These are phyloP conservation scores for Empis livida DNA, from an alignment of 2,888 invertebrate species.

Conservation along the genomic window DNA sequence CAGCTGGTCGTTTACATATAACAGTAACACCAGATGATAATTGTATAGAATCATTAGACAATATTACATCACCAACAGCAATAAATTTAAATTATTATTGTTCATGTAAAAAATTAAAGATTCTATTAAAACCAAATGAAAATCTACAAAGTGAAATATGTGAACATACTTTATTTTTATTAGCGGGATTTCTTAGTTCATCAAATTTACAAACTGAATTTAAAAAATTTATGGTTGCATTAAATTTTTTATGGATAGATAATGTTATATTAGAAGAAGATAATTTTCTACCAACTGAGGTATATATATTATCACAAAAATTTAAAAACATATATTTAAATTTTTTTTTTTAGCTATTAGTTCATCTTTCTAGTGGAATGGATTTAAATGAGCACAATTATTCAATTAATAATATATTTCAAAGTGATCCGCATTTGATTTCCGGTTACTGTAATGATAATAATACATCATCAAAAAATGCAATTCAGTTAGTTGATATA, in stretches of 20 bases:
- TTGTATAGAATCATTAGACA: background rate
- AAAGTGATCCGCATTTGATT: conserved; percentile 24
- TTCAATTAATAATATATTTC: conserved; percentile 16
- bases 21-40: conserved; percentile 21
- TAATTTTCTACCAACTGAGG: conserved; percentile 4
- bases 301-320: background rate
- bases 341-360: background rate
- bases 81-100: conserved; percentile 24
- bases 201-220: conserved; percentile 21
- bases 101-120: conserved; percentile 30
- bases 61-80: conserved; percentile 8
- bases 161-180: conserved; percentile 29
- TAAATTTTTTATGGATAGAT: conserved; percentile 25
- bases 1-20: conserved; percentile 28
- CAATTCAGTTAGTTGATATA: conserved; percentile 9
- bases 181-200: conserved; percentile 28
- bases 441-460: conserved; percentile 21
- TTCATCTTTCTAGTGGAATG: background rate
- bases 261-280: background rate
- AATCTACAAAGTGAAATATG: conserved; percentile 23
- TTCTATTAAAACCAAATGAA: conserved; percentile 21
- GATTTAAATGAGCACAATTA: conserved; percentile 5
- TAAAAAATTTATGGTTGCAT: conserved; percentile 23
- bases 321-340: background rate
- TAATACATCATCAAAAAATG: conserved; percentile 9